A percentile compares a stretch with the other conserved stretches of the same genome.
Evolutionary conservation across 2,113 vertebrate species (phyloP).

Genomic region (Sander lucioperca): DNA sequence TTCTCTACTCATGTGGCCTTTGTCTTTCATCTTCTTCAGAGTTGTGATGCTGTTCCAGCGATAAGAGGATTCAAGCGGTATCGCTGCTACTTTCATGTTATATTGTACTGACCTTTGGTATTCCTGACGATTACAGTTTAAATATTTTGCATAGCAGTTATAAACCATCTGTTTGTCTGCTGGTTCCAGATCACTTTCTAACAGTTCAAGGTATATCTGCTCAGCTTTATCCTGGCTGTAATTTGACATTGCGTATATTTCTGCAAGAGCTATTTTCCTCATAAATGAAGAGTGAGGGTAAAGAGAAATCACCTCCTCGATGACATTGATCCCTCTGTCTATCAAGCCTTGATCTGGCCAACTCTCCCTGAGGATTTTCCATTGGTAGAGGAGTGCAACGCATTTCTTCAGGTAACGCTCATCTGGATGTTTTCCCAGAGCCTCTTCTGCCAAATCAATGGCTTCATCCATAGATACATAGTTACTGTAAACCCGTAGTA

Average conservation of each 20-base stretch:
- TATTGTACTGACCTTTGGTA: too few species aligned
- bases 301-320: constrained; percentile 36
- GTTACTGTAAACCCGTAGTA: too few species aligned
- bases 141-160: constrained; percentile 41
- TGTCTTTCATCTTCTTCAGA: constrained; percentile 28
- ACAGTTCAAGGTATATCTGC: constrained; percentile 46
- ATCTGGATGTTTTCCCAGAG: too few species aligned
- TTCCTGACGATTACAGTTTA: background rate
- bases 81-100: too few species aligned
- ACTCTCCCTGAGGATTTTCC: too few species aligned
- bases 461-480: too few species aligned
- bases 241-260: constrained; percentile 17
- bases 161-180: constrained; percentile 38
- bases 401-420: too few species aligned
- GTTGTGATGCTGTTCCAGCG: too few species aligned
- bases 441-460: too few species aligned
- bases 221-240: background rate
- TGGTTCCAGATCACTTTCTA: constrained; percentile 19
- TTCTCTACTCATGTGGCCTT: constrained; percentile 4
- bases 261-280: constrained; percentile 33
- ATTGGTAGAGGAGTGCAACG: too few species aligned
- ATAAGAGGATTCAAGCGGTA: too few species aligned
- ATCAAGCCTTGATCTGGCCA: too few species aligned
- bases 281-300: constrained; percentile 36
- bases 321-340: constrained; percentile 19